Evolutionary conservation across 2,797 vertebrate species (phyloP), one percentile per base, ranked within the genome.

Genomic region (Microctenopoma steveboyesi): DNA sequence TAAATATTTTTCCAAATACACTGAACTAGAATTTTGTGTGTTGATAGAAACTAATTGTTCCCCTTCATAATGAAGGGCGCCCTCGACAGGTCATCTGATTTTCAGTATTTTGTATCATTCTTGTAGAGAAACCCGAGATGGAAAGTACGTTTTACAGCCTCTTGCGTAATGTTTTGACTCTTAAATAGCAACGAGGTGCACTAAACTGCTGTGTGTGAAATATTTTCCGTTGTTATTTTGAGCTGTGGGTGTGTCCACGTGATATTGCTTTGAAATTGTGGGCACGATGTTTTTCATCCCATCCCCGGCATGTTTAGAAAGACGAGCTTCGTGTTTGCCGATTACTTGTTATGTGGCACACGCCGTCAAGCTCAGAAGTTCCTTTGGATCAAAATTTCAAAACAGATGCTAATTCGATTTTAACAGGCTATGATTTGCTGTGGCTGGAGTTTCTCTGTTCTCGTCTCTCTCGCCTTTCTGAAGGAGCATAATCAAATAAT

Each of bases 181-280:
- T 70, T 68, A 40, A 69, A n/a, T 25, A 53, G 37, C 22, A 61
- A 62, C 56, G 68, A 28, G 2, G 28, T 54, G 55, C 49, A 22
- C 53, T 67, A 12, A 35, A 8, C 60, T 71, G 14, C 42, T 65
- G 47, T 66, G 54, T 75, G 16, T 46, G 33, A 78, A 52, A 58
- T 55, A 50, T 70, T 75, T 85, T 71, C 77, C 67, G 2, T 64
- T 74, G 66, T 68, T 71, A 40, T 68, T 75, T 25, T 65, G 60
- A 60, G 15, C 61, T 66, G 48, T 59, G 47, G 62, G 28, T 60
- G 43, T 64, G 40, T 58, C n/a, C 42, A 11, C 39, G 37, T 30
- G 51, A 28, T 13, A 16, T 48, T 64, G 50, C 33, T 80, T 67
- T 52, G 33, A 56, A 66, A 52, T 64, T 67, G 49, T n/a, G 40